These are phyloP conservation scores for Cisticola juncidis DNA, from an alignment of 2,113 vertebrate genomes.

Conservation along the genomic window DNA sequence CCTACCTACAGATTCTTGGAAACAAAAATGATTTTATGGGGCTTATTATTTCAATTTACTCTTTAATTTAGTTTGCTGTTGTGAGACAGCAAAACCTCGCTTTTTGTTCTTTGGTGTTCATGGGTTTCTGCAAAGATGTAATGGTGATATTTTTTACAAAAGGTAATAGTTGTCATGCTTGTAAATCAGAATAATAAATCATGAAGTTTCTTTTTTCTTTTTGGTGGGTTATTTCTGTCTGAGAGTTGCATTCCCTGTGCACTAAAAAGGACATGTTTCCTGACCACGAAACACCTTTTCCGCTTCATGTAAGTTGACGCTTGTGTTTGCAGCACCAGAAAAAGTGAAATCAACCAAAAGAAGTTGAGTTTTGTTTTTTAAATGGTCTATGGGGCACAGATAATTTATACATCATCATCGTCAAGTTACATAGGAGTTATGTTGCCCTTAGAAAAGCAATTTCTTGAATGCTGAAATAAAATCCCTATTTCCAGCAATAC, in stretches of 20 bases:
- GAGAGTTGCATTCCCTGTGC: conserved; percentile 21
- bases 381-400: conserved; percentile 23
- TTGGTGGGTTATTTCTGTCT: conserved; percentile 2
- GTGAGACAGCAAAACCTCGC: background rate
- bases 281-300: conserved; percentile 62
- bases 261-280: conserved; percentile 44
- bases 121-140: background rate
- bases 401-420: conserved; percentile 53
- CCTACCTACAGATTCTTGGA: background rate
- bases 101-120: background rate
- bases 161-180: background rate
- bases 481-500: background rate
- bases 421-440: conserved; percentile 39
- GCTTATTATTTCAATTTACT: background rate
- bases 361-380: conserved; percentile 36
- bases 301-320: conserved; percentile 58
- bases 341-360: conserved; percentile 52
- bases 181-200: conserved; percentile 47
- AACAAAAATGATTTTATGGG: background rate
- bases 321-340: conserved; percentile 35
- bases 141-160: background rate
- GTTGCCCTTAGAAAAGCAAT: conserved; percentile 11
- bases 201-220: background rate
- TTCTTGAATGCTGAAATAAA: conserved; percentile 29
- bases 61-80: background rate